A percentile compares a stretch with the other conserved stretches of the same genome.
phyloP scores from a whole-genome alignment of 2,113 vertebrate genomes.

The Chunga burmeisteri region DNA sequence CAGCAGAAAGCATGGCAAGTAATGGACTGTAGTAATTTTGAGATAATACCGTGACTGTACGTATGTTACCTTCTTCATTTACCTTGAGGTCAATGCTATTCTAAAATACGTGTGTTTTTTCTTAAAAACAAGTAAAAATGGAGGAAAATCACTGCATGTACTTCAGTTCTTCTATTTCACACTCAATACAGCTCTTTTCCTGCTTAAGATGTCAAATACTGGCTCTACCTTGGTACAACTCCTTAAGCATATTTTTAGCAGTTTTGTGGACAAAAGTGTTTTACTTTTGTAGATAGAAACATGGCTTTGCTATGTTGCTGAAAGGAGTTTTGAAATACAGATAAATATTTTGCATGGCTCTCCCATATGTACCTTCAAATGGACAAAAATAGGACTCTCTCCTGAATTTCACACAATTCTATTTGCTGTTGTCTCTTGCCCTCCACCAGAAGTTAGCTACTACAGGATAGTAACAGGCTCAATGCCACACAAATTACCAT shows the following conservation, averaged over 20 bases:
- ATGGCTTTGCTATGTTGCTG: background rate
- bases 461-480: background rate
- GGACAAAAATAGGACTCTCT: background rate
- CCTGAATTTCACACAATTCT: background rate
- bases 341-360: background rate
- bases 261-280: background rate
- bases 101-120: fast-evolving
- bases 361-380: background rate
- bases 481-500: background rate
- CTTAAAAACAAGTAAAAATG: background rate
- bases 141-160: background rate
- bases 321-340: background rate
- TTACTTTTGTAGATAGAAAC: background rate
- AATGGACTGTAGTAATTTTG: background rate
- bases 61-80: fast-evolving
- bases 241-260: background rate
- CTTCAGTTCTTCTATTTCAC: background rate
- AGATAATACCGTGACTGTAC: background rate
- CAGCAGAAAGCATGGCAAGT: background rate
- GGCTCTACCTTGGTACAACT: background rate
- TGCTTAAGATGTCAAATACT: background rate
- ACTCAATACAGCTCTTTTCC: background rate
- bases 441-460: background rate
- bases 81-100: background rate
- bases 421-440: background rate